Base-by-base conservation (phyloP, 2,797 vertebrate genomes). In the Taenioides sp. region DNA sequence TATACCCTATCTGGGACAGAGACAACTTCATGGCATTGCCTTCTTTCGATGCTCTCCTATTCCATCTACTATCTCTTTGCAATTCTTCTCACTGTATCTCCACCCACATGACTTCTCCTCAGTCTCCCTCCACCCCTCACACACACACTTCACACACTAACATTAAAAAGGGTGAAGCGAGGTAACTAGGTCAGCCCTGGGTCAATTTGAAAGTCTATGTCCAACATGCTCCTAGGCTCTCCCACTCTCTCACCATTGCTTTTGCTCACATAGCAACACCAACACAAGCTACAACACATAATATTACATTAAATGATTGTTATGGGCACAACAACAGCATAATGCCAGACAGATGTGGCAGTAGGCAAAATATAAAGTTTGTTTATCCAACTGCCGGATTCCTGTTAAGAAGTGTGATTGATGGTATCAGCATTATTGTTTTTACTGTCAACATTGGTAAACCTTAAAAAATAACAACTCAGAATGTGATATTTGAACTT, bases 121-220 rank as follows among this genome's bases (percentile, higher is more conserved):
- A 75, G 55, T 0, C 72, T 73, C 71, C 10, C 78, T 80, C 80
- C 63, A 68, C 71, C 10, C 12, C 11, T 1, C 10, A 27, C 28
- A 31, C 28, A 31, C 28, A 31, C 27, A 28, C 37, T 40, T 11
- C 40, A 40, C 43, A 81, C 67, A 54, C 81, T 83, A 89, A 87
- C 78, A 23, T 27, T 85, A 83, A 72, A 61, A 77, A 86, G 87
- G 89, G 88, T 92, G 84, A 92, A 84, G 82, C 58, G 82, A 91
- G 91, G 89, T 89, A 92, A 92, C 86, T 91, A 88, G 90, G 91
- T 91, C 90, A 92, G 86, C 86, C 88, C 83, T 80, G 61, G 88
- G 89, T 92, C 88, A 90, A 82, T 87, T 86, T 84, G 84, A 91
- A 86, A 88, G 88, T 86, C 83, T 79, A 85, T 81, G 84, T 86